phyloP scores from a whole-genome alignment of 2,888 invertebrate genomes.

The Crematogaster levior region DNA sequence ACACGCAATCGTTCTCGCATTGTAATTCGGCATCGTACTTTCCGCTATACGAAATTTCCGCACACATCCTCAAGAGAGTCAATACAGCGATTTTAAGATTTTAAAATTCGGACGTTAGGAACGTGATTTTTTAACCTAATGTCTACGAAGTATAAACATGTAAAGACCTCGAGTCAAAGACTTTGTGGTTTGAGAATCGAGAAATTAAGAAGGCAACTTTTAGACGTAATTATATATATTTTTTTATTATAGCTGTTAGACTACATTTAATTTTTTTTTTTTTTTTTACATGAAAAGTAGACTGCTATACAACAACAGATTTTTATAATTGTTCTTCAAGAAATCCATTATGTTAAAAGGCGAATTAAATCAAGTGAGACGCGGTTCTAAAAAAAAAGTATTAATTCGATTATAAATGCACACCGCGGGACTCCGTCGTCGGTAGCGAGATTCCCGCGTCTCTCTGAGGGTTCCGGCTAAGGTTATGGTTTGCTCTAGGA shows the following conservation, averaged over 20 bases:
- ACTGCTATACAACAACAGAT: neutral
- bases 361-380: neutral
- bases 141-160: neutral
- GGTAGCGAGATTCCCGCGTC: constrained; percentile 71
- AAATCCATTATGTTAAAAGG: neutral
- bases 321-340: neutral
- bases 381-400: neutral
- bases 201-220: neutral
- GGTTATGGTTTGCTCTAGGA: constrained; percentile 83
- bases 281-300: neutral
- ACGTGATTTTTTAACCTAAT: neutral
- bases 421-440: neutral
- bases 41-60: neutral
- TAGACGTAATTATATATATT: neutral
- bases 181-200: neutral
- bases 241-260: neutral
- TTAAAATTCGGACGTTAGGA: neutral
- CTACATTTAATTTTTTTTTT: neutral
- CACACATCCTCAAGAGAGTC: neutral
- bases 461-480: constrained; percentile 73
- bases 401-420: constrained; percentile 16
- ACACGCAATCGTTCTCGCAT: constrained; percentile 4
- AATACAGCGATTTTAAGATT: neutral
- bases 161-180: too few relatives aligned
- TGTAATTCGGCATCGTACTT: neutral